Base-by-base conservation (phyloP, 2,113 vertebrate genomes). In the Aspiorhynchus laticeps region DNA sequence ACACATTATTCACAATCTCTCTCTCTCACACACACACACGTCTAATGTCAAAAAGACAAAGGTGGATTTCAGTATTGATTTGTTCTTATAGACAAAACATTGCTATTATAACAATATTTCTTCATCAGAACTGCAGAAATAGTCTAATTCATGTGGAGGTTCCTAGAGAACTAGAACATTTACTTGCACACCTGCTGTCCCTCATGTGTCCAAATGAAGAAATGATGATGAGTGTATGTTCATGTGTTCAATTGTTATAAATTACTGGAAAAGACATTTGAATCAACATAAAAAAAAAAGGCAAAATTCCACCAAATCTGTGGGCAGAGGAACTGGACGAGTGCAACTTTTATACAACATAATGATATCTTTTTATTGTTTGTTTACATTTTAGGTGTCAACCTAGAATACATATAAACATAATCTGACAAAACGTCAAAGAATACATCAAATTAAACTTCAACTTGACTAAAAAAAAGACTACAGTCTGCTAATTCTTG, bases 401-500 rank as follows among this genome's bases (percentile, higher is more conserved):
- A 93, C 86, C 91, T 93, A 92, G 88, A 92, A 90, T 92, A 94
- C 92, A 92, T 93, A 95, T 90, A 94, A 94, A 95, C 87, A 24
- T 90, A 88, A 91, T 90, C 90, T 91, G 84, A 89, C 85, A 80
- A 89, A 84, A 89, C 87, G 86, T 94, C 88, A 91, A 93, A 93
- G 92, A 93, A 93, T 92, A 94, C 94, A 95, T 92, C 89, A 89
- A 94, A 94, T 91, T 87, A 83, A 94, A 93, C 92, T 88, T 92
- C 90, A 91, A 94, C 92, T 91, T 89, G 90, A 93, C 91, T 86
- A 92, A 88, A 90, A 86, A 86, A 41, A 80, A 88, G 76, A 91
- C 87, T 63, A 74, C 36, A 82, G 84, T 87, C 80, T 80, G 79
- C 51, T 80, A 75, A 75, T 87, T 88, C 73, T 56, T 88, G 77